A percentile compares a stretch with the other conserved stretches of the same genome.
Conservation (phyloP, 2,888 invertebrate genomes). For the Lumbricus terrestris region DNA sequence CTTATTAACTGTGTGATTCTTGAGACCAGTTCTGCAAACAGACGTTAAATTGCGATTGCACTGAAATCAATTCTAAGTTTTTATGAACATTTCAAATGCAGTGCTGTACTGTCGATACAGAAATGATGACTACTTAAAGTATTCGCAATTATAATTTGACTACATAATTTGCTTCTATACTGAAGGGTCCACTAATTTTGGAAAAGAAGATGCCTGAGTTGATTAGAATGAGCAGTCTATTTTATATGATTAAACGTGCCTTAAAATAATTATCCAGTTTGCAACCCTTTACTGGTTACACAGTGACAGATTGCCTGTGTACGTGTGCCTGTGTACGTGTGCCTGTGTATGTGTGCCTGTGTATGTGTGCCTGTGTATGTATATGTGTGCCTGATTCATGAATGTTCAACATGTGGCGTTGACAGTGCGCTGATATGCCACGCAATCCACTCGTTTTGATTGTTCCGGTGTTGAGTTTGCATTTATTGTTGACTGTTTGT, state of each 20-base stretch:
- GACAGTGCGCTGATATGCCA: neutral
- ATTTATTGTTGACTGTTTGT: neutral
- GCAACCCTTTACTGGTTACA: neutral
- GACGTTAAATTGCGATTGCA: conserved; percentile 3
- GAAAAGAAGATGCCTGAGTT: neutral
- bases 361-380: too few relatives aligned
- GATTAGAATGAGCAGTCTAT: neutral
- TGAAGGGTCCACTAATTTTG: neutral
- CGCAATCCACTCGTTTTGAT: neutral
- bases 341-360: too few relatives aligned
- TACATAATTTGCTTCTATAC: neutral
- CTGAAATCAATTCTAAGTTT: neutral
- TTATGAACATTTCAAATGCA: neutral
- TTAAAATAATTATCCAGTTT: too few relatives aligned
- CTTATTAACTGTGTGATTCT: neutral
- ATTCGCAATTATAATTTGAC: neutral
- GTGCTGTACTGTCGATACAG: neutral
- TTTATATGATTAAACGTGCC: too few relatives aligned
- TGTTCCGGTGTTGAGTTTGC: neutral
- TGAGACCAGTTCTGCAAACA: neutral
- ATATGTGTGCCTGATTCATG: neutral
- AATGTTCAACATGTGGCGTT: neutral
- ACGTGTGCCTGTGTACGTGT: too few relatives aligned
- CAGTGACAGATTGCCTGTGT: neutral
- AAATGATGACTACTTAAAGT: neutral